phyloP scores from a whole-genome alignment of 2,797 vertebrate species.

The Remorina albescens region DNA sequence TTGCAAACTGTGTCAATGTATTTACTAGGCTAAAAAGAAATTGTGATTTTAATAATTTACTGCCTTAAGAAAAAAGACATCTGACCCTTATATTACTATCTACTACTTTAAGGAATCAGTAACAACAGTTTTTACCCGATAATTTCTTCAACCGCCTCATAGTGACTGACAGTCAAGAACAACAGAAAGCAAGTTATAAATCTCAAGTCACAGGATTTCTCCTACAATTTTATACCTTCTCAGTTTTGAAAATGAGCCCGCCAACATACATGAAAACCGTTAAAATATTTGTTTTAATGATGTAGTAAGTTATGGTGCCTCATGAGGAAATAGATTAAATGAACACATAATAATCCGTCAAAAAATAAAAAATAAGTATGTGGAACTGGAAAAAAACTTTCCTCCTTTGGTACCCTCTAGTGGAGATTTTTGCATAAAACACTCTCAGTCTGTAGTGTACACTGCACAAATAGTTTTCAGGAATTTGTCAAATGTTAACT shows the following conservation, averaged over 20 bases:
- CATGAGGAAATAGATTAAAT: neutral
- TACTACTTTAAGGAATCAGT: too few species aligned
- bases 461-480: neutral
- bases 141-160: neutral
- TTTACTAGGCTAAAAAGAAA: neutral
- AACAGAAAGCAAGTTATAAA: neutral
- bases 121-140: neutral
- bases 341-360: neutral
- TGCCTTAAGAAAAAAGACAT: neutral
- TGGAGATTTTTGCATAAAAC: constrained; percentile 9
- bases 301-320: neutral
- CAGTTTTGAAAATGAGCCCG: neutral
- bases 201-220: neutral
- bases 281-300: constrained; percentile 7
- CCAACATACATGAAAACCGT: neutral
- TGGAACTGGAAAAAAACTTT: neutral
- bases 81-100: neutral
- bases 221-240: neutral
- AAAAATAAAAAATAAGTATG: too few species aligned
- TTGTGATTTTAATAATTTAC: neutral
- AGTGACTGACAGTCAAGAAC: constrained; percentile 7
- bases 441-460: neutral
- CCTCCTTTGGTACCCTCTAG: constrained; percentile 28
- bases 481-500: neutral
- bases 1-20: neutral